Evolutionary conservation across 2,888 invertebrate genomes (phyloP), one percentile per base, ranked within the genome.

Genomic region (Drosophila villosipedis): DNA sequence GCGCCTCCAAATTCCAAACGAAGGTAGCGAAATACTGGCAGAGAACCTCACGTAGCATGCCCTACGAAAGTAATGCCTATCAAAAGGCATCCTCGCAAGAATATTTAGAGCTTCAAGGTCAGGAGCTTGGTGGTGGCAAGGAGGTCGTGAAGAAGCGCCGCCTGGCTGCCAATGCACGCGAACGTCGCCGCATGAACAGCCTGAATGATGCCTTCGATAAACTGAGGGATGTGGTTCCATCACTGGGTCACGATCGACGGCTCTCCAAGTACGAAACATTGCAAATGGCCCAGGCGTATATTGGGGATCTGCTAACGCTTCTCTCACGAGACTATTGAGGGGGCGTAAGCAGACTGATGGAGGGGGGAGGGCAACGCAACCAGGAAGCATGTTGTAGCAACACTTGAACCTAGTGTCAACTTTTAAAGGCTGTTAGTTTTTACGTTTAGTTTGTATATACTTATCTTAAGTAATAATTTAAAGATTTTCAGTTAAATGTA

Each of bases 201-300:
- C 92, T 96, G 60, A 96, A 96, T 90, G 95, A 95, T 79, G 96
- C 96, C 4, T 96, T 96, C 85, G 96, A 96, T 91, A 92, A 95
- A 82, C 93, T 96, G 9, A 93, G 96, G 28, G 95, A 95, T 84
- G 96, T 96, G 28, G 95, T 96, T 12, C 96, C 96, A 0, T 95
- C 95, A 4, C 93, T 96, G 61, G 96, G 96, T 0, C 95, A 95
- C 66, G 96, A 96, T 91, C 95, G 96, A 81, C 95, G 96, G 86
- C 94, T 96, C 35, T 96, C 96, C 80, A 96, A 96, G 92, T 96
- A 95, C 89, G 96, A 96, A 91, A 96, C 96, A 0, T 92, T 96
- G 54, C 96, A 96, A 94, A 96, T 96, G 96, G 96, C 96, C 0
- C 96, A 96, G 90, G 95, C 95, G 0, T 96, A 96, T 89, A 96